Conservation (phyloP, 2,888 invertebrate species). For the Scaptomyza flava region DNA sequence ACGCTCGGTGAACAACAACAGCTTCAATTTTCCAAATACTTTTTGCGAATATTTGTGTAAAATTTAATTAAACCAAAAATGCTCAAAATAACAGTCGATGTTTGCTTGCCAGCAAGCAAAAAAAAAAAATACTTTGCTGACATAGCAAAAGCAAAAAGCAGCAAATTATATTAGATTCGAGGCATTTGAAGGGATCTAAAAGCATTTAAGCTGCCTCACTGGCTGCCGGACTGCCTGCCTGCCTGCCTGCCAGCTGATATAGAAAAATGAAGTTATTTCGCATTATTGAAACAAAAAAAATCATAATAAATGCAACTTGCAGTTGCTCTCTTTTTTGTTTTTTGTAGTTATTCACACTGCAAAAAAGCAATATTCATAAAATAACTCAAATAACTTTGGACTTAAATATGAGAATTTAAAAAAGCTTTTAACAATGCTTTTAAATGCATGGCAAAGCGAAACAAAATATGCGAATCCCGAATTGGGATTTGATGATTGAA, state of each 20-base stretch:
- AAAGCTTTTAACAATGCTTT: background rate
- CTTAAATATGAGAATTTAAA: background rate
- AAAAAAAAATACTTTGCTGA: background rate
- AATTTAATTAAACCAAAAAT: conserved; percentile 79
- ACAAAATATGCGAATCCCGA: too few relatives aligned
- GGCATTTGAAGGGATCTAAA: conserved; percentile 17
- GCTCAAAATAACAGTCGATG: conserved; percentile 60
- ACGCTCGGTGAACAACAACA: conserved; percentile 8
- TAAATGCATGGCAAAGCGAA: too few relatives aligned
- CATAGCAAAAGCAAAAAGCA: background rate
- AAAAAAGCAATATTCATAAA: background rate
- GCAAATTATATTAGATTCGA: conserved; percentile 32
- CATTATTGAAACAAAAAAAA: background rate
- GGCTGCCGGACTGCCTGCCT: background rate
- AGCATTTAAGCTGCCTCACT: background rate
- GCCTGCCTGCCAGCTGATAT: background rate
- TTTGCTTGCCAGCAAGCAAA: background rate
- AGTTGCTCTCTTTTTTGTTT: too few relatives aligned
- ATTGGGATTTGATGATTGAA: too few relatives aligned
- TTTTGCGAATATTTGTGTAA: conserved; percentile 70
- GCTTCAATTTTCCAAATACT: conserved; percentile 70
- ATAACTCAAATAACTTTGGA: background rate
- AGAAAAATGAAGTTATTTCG: background rate
- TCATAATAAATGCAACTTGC: background rate
- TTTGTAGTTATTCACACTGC: too few relatives aligned